A percentile compares a stretch with the other conserved stretches of the same genome.
Conservation (phyloP, 1,140 invertebrate species). For the Lethocerus indicus region DNA sequence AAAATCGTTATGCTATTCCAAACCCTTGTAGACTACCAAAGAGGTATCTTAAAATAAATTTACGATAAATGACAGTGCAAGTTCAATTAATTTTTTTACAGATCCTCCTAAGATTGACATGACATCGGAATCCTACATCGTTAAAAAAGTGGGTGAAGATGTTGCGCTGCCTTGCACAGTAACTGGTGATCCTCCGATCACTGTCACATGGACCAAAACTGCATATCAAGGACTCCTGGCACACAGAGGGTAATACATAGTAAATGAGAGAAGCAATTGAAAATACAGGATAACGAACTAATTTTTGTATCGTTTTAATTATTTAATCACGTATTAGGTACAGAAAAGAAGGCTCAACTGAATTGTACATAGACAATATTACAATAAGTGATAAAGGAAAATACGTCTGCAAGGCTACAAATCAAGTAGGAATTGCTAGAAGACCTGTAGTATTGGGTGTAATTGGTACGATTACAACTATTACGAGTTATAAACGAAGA, state of each 20-base stretch:
- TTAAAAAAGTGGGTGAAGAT: slow-evolving; percentile 12
- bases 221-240: too few species aligned
- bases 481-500: background rate
- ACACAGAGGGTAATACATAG: background rate
- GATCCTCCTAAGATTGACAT: slow-evolving; percentile 15
- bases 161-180: slow-evolving; percentile 15
- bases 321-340: too few species aligned
- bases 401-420: slow-evolving; percentile 24
- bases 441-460: slow-evolving; percentile 13
- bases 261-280: too few species aligned
- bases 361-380: slow-evolving; percentile 16
- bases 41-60: too few species aligned
- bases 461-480: slow-evolving; percentile 12
- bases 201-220: slow-evolving; percentile 10
- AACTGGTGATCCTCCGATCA: slow-evolving; percentile 17
- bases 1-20: too few species aligned
- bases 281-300: too few species aligned
- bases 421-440: slow-evolving; percentile 16
- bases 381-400: slow-evolving; percentile 25
- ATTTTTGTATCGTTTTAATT: too few species aligned
- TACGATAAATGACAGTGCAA: too few species aligned
- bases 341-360: slow-evolving; percentile 2
- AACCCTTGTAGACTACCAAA: too few species aligned
- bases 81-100: slow-evolving; percentile 7
- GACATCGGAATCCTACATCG: slow-evolving; percentile 1